Percentiles rank a stretch among this genome's conserved stretches.
These are phyloP conservation scores for Bungarus multicinctus DNA, from an alignment of 2,113 vertebrate species.

Conservation along the genomic window DNA sequence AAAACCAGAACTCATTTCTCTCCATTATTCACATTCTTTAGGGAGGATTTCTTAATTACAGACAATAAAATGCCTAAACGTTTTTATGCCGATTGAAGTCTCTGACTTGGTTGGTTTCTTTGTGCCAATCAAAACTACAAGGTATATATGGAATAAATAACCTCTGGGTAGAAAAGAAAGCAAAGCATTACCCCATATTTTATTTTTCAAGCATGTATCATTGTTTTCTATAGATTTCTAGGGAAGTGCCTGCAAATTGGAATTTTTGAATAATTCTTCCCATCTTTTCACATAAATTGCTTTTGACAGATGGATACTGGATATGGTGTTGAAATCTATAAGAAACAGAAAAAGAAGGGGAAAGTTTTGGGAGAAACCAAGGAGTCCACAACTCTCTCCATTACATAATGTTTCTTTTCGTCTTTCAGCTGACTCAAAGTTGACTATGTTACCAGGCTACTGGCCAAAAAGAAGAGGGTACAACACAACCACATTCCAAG, in stretches of 20 bases:
- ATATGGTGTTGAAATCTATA: neutral
- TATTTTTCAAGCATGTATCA: neutral
- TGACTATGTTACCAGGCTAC: neutral
- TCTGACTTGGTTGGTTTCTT: neutral
- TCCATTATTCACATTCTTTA: neutral
- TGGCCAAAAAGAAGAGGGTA: slow-evolving; percentile 3
- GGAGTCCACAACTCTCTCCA: neutral
- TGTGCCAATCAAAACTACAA: neutral
- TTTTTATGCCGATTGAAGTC: neutral
- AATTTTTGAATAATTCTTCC: neutral
- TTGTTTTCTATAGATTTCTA: neutral
- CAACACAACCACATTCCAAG: slow-evolving; percentile 7
- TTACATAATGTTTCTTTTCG: slow-evolving; percentile 22
- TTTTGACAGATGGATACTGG: neutral
- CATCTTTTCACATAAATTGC: neutral
- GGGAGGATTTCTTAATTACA: neutral
- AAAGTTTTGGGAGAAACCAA: neutral
- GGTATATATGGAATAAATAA: neutral
- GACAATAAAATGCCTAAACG: neutral
- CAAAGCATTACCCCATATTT: neutral
- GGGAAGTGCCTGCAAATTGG: neutral
- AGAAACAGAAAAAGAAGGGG: neutral
- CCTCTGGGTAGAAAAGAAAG: neutral
- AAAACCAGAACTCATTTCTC: neutral
- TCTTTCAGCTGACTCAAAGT: slow-evolving; percentile 25